Evolutionary conservation across 1,140 invertebrate species (phyloP).

Genomic region (Temnothorax curvispinosus): DNA sequence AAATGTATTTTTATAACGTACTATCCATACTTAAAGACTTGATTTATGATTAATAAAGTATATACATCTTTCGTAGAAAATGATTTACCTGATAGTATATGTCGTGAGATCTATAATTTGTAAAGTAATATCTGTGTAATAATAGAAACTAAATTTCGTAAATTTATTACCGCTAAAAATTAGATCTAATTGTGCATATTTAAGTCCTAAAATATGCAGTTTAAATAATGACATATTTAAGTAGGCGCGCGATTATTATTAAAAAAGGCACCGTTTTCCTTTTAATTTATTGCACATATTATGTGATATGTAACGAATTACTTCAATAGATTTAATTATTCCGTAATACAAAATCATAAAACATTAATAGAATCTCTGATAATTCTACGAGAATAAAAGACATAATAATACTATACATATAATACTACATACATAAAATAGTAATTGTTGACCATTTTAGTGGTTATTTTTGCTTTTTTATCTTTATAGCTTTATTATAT

Average conservation of each 20-base stretch:
- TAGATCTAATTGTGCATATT: not conserved
- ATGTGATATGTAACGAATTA: not conserved
- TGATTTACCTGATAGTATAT: not conserved
- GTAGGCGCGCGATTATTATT: not conserved
- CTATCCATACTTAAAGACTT: not conserved
- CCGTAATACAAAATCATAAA: not conserved
- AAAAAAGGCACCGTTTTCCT: not conserved
- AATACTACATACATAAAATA: not conserved
- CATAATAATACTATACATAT: not conserved
- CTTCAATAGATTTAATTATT: constrained; percentile 16
- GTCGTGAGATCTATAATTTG: not conserved
- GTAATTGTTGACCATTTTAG: not conserved
- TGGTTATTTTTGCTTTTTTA: constrained; percentile 1
- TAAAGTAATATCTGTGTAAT: constrained; percentile 3
- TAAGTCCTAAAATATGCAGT: not conserved
- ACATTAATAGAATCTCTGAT: not conserved
- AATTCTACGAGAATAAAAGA: not conserved
- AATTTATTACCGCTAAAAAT: not conserved
- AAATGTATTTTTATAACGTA: not conserved
- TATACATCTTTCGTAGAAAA: not conserved
- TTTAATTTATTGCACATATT: constrained; percentile 5
- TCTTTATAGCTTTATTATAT: constrained; percentile 6
- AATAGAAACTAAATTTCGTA: constrained; percentile 1
- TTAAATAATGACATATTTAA: not conserved
- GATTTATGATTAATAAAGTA: not conserved